Conservation (phyloP, 37 sponge, comb jelly and placozoan species). For the Tethya wilhelma region DNA sequence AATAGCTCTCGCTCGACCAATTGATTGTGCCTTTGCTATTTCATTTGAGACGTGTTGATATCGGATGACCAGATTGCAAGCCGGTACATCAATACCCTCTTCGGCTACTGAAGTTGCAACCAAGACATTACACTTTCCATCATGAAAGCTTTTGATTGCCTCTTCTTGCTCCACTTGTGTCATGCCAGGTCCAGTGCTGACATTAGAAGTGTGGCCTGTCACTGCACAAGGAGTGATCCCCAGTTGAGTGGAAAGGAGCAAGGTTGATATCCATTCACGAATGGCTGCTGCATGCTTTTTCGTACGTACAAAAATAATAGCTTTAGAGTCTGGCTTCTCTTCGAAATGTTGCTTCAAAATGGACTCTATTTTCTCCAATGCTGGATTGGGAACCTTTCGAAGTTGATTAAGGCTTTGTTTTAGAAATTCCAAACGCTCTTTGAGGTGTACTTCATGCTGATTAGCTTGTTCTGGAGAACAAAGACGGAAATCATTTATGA, state of each 20-base stretch:
- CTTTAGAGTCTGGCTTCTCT: conserved; percentile 17
- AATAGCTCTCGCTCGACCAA: conserved; percentile 80
- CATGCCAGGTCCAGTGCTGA: conserved; percentile 29
- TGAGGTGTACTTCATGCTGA: conserved; percentile 15
- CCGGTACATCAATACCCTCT: conserved; percentile 80
- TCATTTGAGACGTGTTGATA: conserved; percentile 74
- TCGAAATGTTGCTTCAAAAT: conserved; percentile 9
- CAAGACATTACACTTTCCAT: conserved; percentile 65
- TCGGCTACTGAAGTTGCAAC: conserved; percentile 79
- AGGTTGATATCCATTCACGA: conserved; percentile 47
- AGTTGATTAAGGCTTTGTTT: background rate
- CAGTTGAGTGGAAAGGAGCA: too few species aligned
- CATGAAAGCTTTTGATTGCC: conserved; percentile 50
- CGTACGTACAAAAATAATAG: conserved; percentile 63
- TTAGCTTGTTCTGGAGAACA: conserved; percentile 45
- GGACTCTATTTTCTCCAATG: conserved; percentile 17
- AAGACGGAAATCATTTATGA: conserved; percentile 16
- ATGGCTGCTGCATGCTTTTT: conserved; percentile 39
- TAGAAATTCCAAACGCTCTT: background rate
- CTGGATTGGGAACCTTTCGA: conserved; percentile 26
- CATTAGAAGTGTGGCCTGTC: conserved; percentile 47
- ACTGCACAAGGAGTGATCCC: conserved; percentile 21
- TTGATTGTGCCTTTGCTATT: conserved; percentile 67
- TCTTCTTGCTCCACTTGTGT: conserved; percentile 55
- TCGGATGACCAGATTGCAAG: conserved; percentile 83